These are phyloP conservation scores for Melinaea marsaeus DNA, from an alignment of 2,888 invertebrate genomes.

Conservation along the genomic window DNA sequence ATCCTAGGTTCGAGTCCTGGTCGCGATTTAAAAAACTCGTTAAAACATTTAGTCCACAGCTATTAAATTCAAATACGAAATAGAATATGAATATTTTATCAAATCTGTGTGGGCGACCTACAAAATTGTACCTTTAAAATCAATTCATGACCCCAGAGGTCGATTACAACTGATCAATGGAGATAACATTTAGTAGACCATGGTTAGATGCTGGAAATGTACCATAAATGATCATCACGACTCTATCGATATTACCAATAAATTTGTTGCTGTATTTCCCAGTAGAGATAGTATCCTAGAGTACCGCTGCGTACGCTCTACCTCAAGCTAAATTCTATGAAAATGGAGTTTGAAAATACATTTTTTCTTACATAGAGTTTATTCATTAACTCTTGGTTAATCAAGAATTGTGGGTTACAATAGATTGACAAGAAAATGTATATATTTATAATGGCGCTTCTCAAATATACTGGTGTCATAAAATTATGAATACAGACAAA, in stretches of 20 bases:
- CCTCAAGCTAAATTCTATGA: slow-evolving; percentile 44
- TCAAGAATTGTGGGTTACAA: too few relatives aligned
- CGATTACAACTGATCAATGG: slow-evolving; percentile 45
- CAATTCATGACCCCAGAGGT: slow-evolving; percentile 70
- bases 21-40: too few relatives aligned
- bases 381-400: too few relatives aligned
- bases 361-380: too few relatives aligned
- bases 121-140: slow-evolving; percentile 55
- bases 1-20: too few relatives aligned
- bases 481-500: too few relatives aligned
- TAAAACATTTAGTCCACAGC: too few relatives aligned
- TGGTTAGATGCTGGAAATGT: slow-evolving; percentile 47
- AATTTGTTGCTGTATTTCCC: slow-evolving; percentile 63
- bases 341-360: slow-evolving; percentile 33
- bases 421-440: too few relatives aligned
- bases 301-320: slow-evolving; percentile 48
- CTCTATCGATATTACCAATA: slow-evolving; percentile 68
- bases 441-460: too few relatives aligned
- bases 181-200: slow-evolving; percentile 48
- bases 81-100: too few relatives aligned
- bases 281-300: slow-evolving; percentile 63
- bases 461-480: too few relatives aligned
- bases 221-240: slow-evolving; percentile 62
- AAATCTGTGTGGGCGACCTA: slow-evolving; percentile 17
- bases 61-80: too few relatives aligned